These are phyloP conservation scores for Takifugu bimaculatus DNA, from an alignment of 2,113 vertebrate species.

Conservation along the genomic window DNA sequence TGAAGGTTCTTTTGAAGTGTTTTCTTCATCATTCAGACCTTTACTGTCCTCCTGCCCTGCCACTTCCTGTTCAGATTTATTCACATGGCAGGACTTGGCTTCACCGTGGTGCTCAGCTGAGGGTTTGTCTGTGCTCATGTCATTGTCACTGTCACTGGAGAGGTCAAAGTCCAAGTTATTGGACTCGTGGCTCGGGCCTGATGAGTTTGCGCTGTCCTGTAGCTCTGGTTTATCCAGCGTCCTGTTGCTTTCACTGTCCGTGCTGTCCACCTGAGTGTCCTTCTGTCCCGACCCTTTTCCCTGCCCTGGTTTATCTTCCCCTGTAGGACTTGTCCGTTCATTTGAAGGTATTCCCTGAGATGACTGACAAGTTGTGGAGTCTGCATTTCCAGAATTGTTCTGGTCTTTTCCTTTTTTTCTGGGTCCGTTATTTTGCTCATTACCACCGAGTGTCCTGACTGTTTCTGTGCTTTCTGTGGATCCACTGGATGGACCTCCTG, in stretches of 20 bases:
- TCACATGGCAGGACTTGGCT: conserved; percentile 56
- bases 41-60: conserved; percentile 46
- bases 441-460: conserved; percentile 29
- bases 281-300: conserved; percentile 25
- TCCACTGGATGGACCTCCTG: conserved; percentile 72
- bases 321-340: conserved; percentile 57
- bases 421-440: conserved; percentile 85
- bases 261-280: conserved; percentile 37
- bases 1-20: conserved; percentile 55
- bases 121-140: conserved; percentile 71
- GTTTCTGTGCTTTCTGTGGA: conserved; percentile 67
- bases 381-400: conserved; percentile 62
- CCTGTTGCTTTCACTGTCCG: conserved; percentile 41
- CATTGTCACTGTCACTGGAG: conserved; percentile 88
- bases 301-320: conserved; percentile 19
- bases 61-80: conserved; percentile 47
- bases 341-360: conserved; percentile 52
- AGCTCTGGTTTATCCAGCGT: conserved; percentile 32
- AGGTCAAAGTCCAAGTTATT: conserved; percentile 87
- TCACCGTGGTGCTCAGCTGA: conserved; percentile 75
- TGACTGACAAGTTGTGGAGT: conserved; percentile 31
- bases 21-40: conserved; percentile 22
- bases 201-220: conserved; percentile 37
- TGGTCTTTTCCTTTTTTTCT: conserved; percentile 72
- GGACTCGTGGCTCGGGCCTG: conserved; percentile 36